phyloP scores from a whole-genome alignment of 2,888 invertebrate genomes.

The Vesta saturnalis region DNA sequence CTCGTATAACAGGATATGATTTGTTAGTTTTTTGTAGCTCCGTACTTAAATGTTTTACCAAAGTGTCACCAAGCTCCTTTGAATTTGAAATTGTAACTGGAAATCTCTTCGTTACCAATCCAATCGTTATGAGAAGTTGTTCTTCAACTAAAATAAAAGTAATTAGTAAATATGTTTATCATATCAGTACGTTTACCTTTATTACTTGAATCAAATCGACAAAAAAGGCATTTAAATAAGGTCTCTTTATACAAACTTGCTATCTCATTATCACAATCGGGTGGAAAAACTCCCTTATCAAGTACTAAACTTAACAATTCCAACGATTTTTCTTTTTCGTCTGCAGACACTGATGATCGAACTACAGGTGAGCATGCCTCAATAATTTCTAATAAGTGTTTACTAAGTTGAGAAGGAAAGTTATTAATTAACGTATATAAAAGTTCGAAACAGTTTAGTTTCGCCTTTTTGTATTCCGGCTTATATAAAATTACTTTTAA shows the following conservation, averaged over 20 bases:
- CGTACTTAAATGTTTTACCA: conserved; percentile 47
- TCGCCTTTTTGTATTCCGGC: conserved; percentile 46
- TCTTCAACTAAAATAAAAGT: conserved; percentile 50
- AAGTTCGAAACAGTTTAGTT: conserved; percentile 51
- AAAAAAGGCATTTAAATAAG: conserved; percentile 42
- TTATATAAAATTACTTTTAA: conserved; percentile 43
- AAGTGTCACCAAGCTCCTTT: conserved; percentile 40
- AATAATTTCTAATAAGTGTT: conserved; percentile 50
- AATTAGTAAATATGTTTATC: not conserved
- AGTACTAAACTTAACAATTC: conserved; percentile 43
- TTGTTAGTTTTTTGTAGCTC: conserved; percentile 41
- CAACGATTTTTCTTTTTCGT: conserved; percentile 51
- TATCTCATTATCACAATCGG: conserved; percentile 36
- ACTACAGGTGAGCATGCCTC: conserved; percentile 48
- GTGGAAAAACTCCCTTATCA: conserved; percentile 34
- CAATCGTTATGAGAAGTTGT: conserved; percentile 50
- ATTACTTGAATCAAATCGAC: conserved; percentile 39
- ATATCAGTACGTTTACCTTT: not conserved
- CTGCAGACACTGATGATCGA: conserved; percentile 42
- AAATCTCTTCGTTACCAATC: conserved; percentile 51
- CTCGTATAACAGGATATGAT: conserved; percentile 46
- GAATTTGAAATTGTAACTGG: conserved; percentile 46
- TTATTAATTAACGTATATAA: conserved; percentile 54
- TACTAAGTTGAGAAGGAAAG: conserved; percentile 49
- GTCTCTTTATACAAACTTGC: conserved; percentile 35